Evolutionary conservation across 2,797 vertebrate species (phyloP).

Genomic region (Distichodus sexfasciatus): DNA sequence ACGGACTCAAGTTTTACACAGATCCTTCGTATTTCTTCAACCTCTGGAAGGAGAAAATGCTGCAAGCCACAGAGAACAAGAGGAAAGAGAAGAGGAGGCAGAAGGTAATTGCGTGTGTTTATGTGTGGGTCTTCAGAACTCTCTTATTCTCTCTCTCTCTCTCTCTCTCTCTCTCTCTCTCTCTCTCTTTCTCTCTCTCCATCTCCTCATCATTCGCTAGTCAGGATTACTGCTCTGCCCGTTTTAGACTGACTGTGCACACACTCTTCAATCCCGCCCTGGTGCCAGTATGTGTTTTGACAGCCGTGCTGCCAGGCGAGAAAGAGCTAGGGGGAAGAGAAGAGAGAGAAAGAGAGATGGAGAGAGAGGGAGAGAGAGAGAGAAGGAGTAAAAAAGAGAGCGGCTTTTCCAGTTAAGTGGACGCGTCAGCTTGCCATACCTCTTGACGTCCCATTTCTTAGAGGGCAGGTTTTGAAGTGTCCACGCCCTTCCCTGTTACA

Average conservation of each 20-base stretch:
- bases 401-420: neutral
- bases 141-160: neutral
- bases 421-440: neutral
- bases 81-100: slow-evolving; percentile 90
- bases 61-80: slow-evolving; percentile 92
- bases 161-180: neutral
- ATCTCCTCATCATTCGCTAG: neutral
- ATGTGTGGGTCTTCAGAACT: slow-evolving; percentile 41
- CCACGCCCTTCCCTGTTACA: neutral
- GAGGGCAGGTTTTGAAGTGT: neutral
- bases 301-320: neutral
- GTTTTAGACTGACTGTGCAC: neutral
- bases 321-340: too few relatives aligned
- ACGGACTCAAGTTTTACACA: slow-evolving; percentile 91
- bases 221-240: neutral
- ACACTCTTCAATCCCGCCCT: neutral
- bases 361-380: neutral
- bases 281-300: slow-evolving; percentile 4
- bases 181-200: neutral
- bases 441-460: neutral
- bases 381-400: neutral
- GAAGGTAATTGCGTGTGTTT: slow-evolving; percentile 72
- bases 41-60: slow-evolving; percentile 93
- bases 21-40: slow-evolving; percentile 93
- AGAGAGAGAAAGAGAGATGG: neutral